Evolutionary conservation across 2,113 vertebrate species (phyloP), one percentile per base, ranked within the genome.

Genomic region (Ceuthmochares aereus): DNA sequence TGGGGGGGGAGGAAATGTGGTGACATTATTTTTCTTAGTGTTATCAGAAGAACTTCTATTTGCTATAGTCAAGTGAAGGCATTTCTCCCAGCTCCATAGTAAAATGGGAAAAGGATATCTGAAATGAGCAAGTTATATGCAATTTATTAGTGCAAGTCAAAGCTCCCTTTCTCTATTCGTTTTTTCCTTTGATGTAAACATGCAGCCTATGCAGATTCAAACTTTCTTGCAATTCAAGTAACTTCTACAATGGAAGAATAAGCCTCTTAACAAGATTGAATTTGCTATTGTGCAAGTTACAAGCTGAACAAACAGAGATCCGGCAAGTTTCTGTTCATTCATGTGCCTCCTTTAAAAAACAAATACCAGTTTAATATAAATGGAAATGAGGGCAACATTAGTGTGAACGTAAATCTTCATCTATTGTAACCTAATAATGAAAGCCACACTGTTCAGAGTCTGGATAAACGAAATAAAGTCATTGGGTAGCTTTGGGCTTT

Each of bases 361-460:
- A 98, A 98, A 98, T 97, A 98, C 92, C 63, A 76, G 68, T 98
- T 98, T 98, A 98, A 98, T 98, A 98, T 98, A 98, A 98, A 98
- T 98, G 98, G 98, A 98, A 98, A 98, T 98, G 97, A 98, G 96
- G 96, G 86, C 94, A 95, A 92, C 79, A 93, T 97, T 98, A 97
- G 87, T 93, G 89, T 96, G 97, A 97, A 97, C 93, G 96, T 97
- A 98, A 98, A 98, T 98, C 97, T 98, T 98, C 97, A 98, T 98
- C 96, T 96, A 96, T 98, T 98, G 97, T 98, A 98, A 97, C 96
- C 94, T 97, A 97, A 98, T 98, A 98, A 98, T 97, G 96, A 98
- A 98, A 98, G 74, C 93, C 87, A 95, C 95, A 85, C 88, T 91
- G 90, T 96, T 97, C 96, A 88, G 72, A 97, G 91, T 67, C 93